These are phyloP conservation scores for Scaptomyza montana DNA, from an alignment of 1,140 invertebrate species.

Conservation along the genomic window DNA sequence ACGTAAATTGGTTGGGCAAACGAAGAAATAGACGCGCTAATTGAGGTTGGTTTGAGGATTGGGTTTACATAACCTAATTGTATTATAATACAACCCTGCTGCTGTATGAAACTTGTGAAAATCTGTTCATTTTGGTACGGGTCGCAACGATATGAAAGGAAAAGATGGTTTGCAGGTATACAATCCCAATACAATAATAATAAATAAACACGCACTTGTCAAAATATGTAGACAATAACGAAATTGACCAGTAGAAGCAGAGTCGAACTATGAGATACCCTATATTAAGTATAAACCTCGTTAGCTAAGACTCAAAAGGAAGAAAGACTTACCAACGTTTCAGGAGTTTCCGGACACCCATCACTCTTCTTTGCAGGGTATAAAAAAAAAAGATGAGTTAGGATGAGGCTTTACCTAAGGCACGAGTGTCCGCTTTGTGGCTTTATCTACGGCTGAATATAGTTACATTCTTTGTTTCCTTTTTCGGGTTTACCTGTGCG, in stretches of 20 bases:
- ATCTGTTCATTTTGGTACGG: slow-evolving; percentile 52
- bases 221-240: slow-evolving; percentile 55
- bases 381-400: slow-evolving; percentile 15
- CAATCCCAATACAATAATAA: slow-evolving; percentile 13
- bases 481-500: slow-evolving; percentile 51
- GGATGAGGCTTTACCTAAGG: slow-evolving; percentile 52
- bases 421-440: slow-evolving; percentile 23
- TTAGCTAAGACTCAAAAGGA: too few relatives aligned
- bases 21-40: slow-evolving; percentile 64
- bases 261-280: slow-evolving; percentile 3
- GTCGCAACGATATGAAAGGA: neutral
- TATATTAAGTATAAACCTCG: neutral
- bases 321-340: too few relatives aligned
- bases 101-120: slow-evolving; percentile 64
- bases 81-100: slow-evolving; percentile 48
- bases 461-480: neutral
- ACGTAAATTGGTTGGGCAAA: slow-evolving; percentile 24
- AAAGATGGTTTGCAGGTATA: slow-evolving; percentile 31
- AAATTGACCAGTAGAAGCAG: neutral
- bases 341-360: too few relatives aligned
- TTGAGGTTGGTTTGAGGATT: slow-evolving; percentile 59
- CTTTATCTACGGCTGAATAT: slow-evolving; percentile 12
- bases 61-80: slow-evolving; percentile 71
- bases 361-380: neutral
- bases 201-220: slow-evolving; percentile 65